Evolutionary conservation across 2,888 invertebrate species (phyloP), one percentile per base, ranked within the genome.

Genomic region (Harpagoxenus sublaevis): DNA sequence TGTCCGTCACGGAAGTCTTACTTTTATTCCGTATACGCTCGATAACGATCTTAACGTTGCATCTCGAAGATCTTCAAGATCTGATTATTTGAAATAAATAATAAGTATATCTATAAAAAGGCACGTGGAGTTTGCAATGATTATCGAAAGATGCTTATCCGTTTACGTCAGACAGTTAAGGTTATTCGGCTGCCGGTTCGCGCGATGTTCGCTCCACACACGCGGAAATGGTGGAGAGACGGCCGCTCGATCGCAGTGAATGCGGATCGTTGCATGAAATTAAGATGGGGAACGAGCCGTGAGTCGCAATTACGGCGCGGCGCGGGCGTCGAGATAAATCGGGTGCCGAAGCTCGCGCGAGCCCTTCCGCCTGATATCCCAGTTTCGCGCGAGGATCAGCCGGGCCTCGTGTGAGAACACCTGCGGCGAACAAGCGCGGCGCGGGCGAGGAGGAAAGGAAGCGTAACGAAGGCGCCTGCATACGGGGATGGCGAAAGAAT

Each of bases 331-430:
- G 81, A 68, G 78, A 73, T 88, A 87, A 87, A 83, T 68, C 48
- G 83, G 78, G 70, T 83, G 48, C 71, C 62, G 68, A 39, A 77
- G 63, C 73, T 73, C 42, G 57, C 28, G 66, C 78, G 31, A 53
- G 68, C 18, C 60, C 48, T 71, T 70, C 71, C 70, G 48, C 23
- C 3, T 12, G 60, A 48, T 57, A 57, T 78, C 70, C 57, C 15
- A 78, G 66, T 79, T 79, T 57, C 53, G 60, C 60, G 79, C 57
- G 55, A 31, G 35, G 57, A 70, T 48, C 45, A 79, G 65, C 23
- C 71, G 55, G 55, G 12, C 45, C 9, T 8, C 31, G 55, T 55
- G 77, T 77, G 87, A 87, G 84, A 89, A 85, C 79, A 71, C 78
- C 75, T 60, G 48, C 57, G 31, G 45, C 55, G 79, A 86, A 70